Base-by-base conservation (phyloP, 2,888 invertebrate genomes). In the Choristoneura rosaceana region DNA sequence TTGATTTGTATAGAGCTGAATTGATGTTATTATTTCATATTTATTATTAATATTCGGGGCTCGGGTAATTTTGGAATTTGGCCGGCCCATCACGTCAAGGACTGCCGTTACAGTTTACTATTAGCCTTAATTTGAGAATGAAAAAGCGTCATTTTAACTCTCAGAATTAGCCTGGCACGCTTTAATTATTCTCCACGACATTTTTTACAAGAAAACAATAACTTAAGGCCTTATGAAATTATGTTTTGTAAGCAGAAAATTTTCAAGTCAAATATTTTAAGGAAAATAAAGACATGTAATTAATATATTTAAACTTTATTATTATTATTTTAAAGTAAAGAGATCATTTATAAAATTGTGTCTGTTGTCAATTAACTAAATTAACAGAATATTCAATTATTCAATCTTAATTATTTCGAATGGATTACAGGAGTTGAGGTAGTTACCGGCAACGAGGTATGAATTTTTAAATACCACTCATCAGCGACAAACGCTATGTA, bases 1-100 rank as follows among this genome's bases (percentile, higher is more conserved):
- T 84, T 80, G 84, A 87, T 84, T 87, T 85, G 84, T 86, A 82
- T 81, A 81, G 81, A 78, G 80, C 79, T 73, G 77, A 71, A 69
- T 62, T 61, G 71, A 68, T 58, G 73, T 73, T 68, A 73, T 73
- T 71, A 71, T 71, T 73, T 47, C 45, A 58, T 58, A 71, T 71
- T 73, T 69, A 73, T 64, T 73, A 69, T 25, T 55, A 66, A 69
- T 69, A 69, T 47, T 69, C 59, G 73, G 17, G n/a, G 55, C 62
- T 62, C 63, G 68, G 68, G 64, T 70, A 73, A 73, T 74, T 71
- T 61, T 63, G 33, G 71, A 38, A 68, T 71, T 71, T 55, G 41
- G 45, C 25, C 52, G 10, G 55, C 68, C 17, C 52, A 61, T 47
- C 71, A 65, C 73, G 69, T 69, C 45, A 34, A 12, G 43, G 58